Percentiles rank a stretch among this genome's conserved stretches.
Evolutionary conservation across 2,888 invertebrate species (phyloP).

Genomic region (Tenthredo amoena): DNA sequence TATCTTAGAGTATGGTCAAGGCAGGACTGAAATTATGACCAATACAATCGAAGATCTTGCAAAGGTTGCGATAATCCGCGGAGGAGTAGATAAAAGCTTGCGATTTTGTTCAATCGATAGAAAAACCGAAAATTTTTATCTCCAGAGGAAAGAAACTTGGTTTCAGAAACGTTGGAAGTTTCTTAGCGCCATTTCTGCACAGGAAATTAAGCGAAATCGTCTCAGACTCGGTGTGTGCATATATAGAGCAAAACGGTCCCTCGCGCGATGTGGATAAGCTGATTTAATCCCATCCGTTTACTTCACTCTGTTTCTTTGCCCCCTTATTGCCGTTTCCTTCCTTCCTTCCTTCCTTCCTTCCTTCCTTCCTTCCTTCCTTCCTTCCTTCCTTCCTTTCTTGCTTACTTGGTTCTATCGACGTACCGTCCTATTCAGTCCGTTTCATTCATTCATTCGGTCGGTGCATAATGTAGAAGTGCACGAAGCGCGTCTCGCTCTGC

Average conservation of each 20-base stretch:
- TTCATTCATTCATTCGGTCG: conserved; percentile 33
- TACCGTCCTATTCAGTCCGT: background rate
- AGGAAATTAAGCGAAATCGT: background rate
- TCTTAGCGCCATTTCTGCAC: background rate
- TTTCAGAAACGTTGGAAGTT: background rate
- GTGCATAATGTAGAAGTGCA: conserved; percentile 17
- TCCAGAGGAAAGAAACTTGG: background rate
- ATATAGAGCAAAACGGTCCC: background rate
- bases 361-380: background rate
- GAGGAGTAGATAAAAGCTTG: background rate
- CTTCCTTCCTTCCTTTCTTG: background rate
- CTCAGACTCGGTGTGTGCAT: background rate
- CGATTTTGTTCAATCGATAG: background rate
- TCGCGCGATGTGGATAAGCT: background rate
- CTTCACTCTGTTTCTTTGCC: background rate
- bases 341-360: background rate
- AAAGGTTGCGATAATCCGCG: too few species aligned
- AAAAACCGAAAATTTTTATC: background rate
- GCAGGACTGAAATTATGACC: too few species aligned
- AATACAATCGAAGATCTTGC: too few species aligned
- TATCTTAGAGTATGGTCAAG: too few species aligned
- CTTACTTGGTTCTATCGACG: background rate
- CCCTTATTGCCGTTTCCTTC: background rate
- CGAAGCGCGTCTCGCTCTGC: conserved; percentile 3
- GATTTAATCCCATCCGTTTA: background rate